Percentiles rank a stretch among this genome's conserved stretches.
Evolutionary conservation across 2,113 vertebrate species (phyloP).

Genomic region (Columbina picui): DNA sequence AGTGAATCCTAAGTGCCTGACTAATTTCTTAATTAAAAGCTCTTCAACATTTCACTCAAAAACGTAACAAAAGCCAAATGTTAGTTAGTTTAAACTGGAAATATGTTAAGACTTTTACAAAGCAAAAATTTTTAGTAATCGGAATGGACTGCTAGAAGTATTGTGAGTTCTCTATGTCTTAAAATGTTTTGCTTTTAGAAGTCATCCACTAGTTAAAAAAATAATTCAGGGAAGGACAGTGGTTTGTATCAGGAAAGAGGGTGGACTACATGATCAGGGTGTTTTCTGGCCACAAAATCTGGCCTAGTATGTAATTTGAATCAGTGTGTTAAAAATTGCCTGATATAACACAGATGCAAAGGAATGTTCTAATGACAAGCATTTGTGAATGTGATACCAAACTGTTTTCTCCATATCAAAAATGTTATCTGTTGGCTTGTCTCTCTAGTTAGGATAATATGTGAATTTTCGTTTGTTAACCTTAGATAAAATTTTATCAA

Average conservation of each 20-base stretch:
- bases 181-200: not conserved
- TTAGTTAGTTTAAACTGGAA: not conserved
- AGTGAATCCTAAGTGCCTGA: not conserved
- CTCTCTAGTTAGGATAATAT: not conserved
- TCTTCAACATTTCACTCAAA: not conserved
- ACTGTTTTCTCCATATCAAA: not conserved
- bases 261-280: not conserved
- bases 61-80: not conserved
- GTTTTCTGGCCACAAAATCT: not conserved
- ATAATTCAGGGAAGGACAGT: not conserved
- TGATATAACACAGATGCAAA: not conserved
- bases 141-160: not conserved
- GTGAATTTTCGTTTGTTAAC: not conserved
- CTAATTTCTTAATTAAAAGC: not conserved
- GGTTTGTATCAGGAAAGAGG: not conserved
- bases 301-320: not conserved
- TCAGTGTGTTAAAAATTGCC: not conserved
- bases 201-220: not conserved
- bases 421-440: not conserved
- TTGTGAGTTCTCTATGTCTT: not conserved
- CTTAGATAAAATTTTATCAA: not conserved
- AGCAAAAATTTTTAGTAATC: not conserved
- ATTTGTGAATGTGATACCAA: not conserved
- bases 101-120: not conserved
- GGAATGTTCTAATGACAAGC: not conserved